Evolutionary conservation across 2,113 vertebrate genomes (phyloP).

Genomic region (Chaetops frenatus): DNA sequence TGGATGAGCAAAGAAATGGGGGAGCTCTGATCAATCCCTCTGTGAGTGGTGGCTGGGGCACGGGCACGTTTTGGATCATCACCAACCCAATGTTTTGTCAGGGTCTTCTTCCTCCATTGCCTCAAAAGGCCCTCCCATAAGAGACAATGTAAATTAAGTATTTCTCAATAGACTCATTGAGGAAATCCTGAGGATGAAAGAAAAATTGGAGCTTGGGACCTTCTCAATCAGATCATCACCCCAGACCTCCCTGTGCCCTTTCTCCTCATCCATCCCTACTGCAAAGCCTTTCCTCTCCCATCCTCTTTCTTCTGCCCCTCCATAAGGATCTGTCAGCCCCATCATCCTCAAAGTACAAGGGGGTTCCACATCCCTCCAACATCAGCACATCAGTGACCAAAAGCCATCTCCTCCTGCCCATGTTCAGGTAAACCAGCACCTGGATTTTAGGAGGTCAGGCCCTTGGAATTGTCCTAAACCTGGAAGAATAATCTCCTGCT

Average conservation of each 20-base stretch:
- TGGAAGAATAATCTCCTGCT: background rate
- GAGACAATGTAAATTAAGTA: background rate
- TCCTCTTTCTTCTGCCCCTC: background rate
- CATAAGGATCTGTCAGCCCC: background rate
- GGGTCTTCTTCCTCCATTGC: background rate
- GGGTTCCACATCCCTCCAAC: background rate
- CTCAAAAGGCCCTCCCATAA: background rate
- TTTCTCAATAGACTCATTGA: background rate
- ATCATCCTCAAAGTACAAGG: background rate
- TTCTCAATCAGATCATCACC: background rate
- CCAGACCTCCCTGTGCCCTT: background rate
- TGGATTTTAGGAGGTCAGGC: background rate
- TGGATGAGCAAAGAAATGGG: background rate
- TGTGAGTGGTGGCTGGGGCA: background rate
- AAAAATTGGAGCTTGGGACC: background rate
- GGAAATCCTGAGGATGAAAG: background rate
- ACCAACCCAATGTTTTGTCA: background rate
- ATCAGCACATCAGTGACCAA: background rate
- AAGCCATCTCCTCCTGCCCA: background rate
- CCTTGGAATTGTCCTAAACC: background rate
- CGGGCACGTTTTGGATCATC: rapidly evolving
- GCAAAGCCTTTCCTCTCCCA: background rate
- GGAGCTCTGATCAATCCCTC: background rate
- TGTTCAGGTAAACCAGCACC: background rate
- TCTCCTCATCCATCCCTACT: background rate